Evolutionary conservation across 2,888 invertebrate species (phyloP).

Genomic region (Cactoblastis cactorum): DNA sequence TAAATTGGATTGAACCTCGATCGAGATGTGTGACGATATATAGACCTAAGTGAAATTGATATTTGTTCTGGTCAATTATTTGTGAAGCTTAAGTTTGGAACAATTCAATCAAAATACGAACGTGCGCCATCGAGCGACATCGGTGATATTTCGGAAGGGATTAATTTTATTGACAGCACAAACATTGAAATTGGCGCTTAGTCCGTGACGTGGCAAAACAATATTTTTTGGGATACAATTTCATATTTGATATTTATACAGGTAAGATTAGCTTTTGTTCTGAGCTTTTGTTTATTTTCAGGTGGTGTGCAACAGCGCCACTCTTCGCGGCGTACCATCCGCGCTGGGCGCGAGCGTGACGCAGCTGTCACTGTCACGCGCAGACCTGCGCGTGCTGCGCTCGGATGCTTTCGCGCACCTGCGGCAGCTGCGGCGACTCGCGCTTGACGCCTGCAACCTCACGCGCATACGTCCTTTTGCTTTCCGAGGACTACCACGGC

Average conservation of each 20-base stretch:
- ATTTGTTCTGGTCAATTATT: slow-evolving; percentile 59
- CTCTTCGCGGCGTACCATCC: slow-evolving; percentile 88
- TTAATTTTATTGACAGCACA: slow-evolving; percentile 65
- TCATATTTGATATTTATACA: slow-evolving; percentile 17
- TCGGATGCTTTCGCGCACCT: slow-evolving; percentile 91
- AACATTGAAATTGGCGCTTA: slow-evolving; percentile 49
- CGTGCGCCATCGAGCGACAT: slow-evolving; percentile 42
- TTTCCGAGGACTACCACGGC: slow-evolving; percentile 88
- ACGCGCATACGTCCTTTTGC: slow-evolving; percentile 89
- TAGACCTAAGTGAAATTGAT: slow-evolving; percentile 51
- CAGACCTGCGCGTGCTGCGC: slow-evolving; percentile 89
- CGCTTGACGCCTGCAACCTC: slow-evolving; percentile 93
- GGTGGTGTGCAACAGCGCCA: slow-evolving; percentile 94
- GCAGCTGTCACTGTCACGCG: slow-evolving; percentile 91
- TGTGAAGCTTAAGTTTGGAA: slow-evolving; percentile 63
- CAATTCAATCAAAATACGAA: slow-evolving; percentile 68
- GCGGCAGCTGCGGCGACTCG: slow-evolving; percentile 88
- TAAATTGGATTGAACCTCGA: slow-evolving; percentile 34
- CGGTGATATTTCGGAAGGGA: slow-evolving; percentile 55
- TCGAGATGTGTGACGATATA: slow-evolving; percentile 29
- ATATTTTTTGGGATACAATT: slow-evolving; percentile 33
- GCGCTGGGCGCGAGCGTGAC: slow-evolving; percentile 88
- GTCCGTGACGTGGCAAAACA: slow-evolving; percentile 42
- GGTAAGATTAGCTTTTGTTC: slow-evolving; percentile 18
- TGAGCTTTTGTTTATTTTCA: slow-evolving; percentile 56